phyloP scores from a whole-genome alignment of 2,797 vertebrate genomes.

The Sarcoramphus papa region DNA sequence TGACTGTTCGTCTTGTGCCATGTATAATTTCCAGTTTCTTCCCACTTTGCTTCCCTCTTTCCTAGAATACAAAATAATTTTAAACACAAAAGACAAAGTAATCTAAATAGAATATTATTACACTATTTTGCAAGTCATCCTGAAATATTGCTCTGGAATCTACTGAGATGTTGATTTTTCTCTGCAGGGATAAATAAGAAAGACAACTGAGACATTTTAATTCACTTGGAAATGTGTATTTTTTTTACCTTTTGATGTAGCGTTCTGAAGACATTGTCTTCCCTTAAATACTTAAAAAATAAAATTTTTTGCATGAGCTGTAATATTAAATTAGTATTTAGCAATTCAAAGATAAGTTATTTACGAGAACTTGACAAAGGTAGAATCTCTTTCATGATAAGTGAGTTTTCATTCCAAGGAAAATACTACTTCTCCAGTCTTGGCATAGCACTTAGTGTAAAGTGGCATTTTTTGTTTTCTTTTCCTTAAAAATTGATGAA shows the following conservation, averaged over 20 bases:
- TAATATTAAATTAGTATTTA: background rate
- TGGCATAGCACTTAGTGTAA: background rate
- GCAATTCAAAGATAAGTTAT: background rate
- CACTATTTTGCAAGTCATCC: background rate
- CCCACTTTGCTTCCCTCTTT: background rate
- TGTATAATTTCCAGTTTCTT: background rate
- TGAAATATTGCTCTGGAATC: background rate
- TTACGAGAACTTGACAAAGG: background rate
- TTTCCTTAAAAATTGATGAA: background rate
- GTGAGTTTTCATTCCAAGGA: background rate
- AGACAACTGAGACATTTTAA: background rate
- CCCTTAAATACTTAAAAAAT: background rate
- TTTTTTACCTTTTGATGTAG: background rate
- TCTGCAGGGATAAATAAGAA: background rate
- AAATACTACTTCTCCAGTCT: background rate
- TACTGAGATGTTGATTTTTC: background rate
- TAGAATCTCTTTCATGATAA: background rate
- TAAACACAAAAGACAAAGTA: background rate
- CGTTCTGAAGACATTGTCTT: background rate
- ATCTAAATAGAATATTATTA: background rate
- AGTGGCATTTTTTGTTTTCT: background rate
- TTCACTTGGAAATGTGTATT: background rate
- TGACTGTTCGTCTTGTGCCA: background rate
- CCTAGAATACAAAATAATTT: background rate
- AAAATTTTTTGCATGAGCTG: background rate